These are phyloP conservation scores for Rhyacichthys aspro DNA, from an alignment of 2,797 vertebrate species.

Conservation along the genomic window DNA sequence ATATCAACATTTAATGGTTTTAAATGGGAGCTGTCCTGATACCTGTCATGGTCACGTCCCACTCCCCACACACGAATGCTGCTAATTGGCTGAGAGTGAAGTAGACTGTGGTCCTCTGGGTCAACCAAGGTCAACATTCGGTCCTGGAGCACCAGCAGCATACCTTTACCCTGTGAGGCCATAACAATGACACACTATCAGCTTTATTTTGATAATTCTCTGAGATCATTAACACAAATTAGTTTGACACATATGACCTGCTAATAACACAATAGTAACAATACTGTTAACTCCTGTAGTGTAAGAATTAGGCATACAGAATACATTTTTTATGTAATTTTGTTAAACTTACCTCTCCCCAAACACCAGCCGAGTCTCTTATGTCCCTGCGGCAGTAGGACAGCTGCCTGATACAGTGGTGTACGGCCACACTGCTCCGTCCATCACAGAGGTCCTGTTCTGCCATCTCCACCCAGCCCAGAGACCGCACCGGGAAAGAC, in stretches of 20 bases:
- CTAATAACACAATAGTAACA: too few relatives aligned
- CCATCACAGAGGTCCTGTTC: constrained; percentile 92
- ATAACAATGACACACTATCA: not conserved
- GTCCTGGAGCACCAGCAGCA: constrained; percentile 94
- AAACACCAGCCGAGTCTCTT: constrained; percentile 89
- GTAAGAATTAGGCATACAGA: not conserved
- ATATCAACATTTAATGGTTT: not conserved
- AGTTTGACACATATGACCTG: too few relatives aligned
- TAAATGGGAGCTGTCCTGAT: constrained; percentile 49
- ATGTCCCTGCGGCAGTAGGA: constrained; percentile 96
- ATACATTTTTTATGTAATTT: not conserved
- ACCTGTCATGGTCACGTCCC: constrained; percentile 96
- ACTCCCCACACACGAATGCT: constrained; percentile 98
- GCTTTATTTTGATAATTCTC: too few relatives aligned
- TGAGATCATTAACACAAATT: too few relatives aligned
- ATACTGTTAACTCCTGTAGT: not conserved
- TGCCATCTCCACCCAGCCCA: constrained; percentile 98
- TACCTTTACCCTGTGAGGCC: constrained; percentile 88
- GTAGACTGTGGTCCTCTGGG: constrained; percentile 89
- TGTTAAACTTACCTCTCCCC: constrained; percentile 89
- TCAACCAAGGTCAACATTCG: constrained; percentile 93
- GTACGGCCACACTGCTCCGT: constrained; percentile 91
- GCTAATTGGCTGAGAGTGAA: constrained; percentile 95
- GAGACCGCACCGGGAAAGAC: constrained; percentile 94
- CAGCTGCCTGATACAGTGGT: constrained; percentile 95